Conservation (phyloP, 2,888 invertebrate genomes). For the Leucania comma region DNA sequence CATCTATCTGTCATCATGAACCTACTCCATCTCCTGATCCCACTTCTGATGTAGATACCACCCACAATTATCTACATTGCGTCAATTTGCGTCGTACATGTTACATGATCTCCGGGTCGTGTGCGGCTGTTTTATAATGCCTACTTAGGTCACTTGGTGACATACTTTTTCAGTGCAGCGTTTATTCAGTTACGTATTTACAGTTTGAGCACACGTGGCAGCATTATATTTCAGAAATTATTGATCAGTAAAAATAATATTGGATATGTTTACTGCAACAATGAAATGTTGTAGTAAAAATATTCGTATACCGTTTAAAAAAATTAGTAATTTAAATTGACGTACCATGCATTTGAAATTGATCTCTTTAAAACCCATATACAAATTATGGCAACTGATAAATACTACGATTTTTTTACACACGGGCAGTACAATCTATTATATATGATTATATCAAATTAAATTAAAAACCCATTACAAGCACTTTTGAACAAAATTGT, state of each 20-base stretch:
- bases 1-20: too few species aligned
- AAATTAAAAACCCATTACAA: too few species aligned
- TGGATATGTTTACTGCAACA: too few species aligned
- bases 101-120: slow-evolving; percentile 50
- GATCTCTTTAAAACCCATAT: neutral
- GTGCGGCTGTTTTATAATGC: slow-evolving; percentile 41
- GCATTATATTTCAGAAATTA: too few species aligned
- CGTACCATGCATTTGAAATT: neutral
- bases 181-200: neutral
- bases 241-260: too few species aligned
- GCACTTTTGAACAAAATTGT: too few species aligned
- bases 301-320: too few species aligned
- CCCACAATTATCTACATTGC: slow-evolving; percentile 38
- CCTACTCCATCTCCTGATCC: too few species aligned
- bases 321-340: neutral
- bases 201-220: neutral
- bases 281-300: too few species aligned
- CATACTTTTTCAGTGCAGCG: slow-evolving; percentile 26
- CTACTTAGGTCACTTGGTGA: slow-evolving; percentile 31
- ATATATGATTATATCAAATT: too few species aligned
- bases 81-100: slow-evolving; percentile 25
- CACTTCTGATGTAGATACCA: neutral
- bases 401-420: too few species aligned
- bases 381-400: neutral
- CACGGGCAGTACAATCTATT: too few species aligned